Evolutionary conservation across 2,797 vertebrate genomes (phyloP).

Genomic region (Percopsis omiscomaycus): DNA sequence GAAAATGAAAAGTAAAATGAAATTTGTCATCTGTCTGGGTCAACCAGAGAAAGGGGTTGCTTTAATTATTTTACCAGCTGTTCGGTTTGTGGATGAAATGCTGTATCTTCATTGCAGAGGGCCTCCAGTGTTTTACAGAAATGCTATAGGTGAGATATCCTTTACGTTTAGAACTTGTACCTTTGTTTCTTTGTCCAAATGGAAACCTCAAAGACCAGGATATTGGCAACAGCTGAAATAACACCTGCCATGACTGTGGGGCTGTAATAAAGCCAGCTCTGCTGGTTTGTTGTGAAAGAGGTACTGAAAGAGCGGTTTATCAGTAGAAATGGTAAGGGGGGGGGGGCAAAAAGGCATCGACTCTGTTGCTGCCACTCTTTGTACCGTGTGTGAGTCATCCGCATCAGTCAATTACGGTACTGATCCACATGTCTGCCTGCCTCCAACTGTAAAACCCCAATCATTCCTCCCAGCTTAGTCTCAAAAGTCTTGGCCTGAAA

Average conservation of each 20-base stretch:
- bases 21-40: conserved; percentile 71
- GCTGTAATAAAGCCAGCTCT: conserved; percentile 9
- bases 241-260: conserved; percentile 16
- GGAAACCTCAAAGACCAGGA: conserved; percentile 9
- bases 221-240: conserved; percentile 2
- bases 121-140: conserved; percentile 28
- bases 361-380: conserved; percentile 57
- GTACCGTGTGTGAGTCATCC: conserved; percentile 51
- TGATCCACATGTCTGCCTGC: conserved; percentile 41
- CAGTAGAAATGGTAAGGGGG: conserved; percentile 16
- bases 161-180: conserved; percentile 5
- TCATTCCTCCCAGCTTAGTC: conserved; percentile 37
- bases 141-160: conserved; percentile 23
- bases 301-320: conserved; percentile 20
- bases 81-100: conserved; percentile 56
- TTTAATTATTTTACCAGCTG: conserved; percentile 72
- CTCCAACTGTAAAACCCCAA: conserved; percentile 40
- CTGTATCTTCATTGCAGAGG: conserved; percentile 21
- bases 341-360: conserved; percentile 30
- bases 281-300: conserved; percentile 12
- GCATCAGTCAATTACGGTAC: conserved; percentile 58
- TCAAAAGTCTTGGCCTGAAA: conserved; percentile 41
- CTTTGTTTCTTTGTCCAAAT: conserved; percentile 2
- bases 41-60: conserved; percentile 37
- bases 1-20: conserved; percentile 63